Evolutionary conservation across 2,888 invertebrate species (phyloP).

Genomic region (Stenolophus ochropezus): DNA sequence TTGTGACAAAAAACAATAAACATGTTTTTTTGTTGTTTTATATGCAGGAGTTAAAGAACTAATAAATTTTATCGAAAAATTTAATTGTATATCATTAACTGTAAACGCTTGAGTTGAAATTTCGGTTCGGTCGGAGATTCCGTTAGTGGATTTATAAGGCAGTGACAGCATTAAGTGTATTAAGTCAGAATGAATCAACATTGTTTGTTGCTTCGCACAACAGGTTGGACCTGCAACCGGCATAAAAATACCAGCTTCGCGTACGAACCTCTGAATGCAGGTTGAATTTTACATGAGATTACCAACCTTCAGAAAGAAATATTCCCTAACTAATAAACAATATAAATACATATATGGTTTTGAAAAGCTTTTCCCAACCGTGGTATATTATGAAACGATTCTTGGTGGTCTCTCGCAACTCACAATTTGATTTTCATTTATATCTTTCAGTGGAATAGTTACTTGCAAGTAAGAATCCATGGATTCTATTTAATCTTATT

Average conservation of each 20-base stretch:
- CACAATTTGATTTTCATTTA: no score
- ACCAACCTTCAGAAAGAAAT: no score
- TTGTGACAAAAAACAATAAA: no score
- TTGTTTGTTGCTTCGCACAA: background rate
- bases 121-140: background rate
- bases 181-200: background rate
- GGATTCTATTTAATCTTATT: no score
- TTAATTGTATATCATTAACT: background rate
- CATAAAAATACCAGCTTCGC: background rate
- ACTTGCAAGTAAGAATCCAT: no score
- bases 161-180: slow-evolving; percentile 16
- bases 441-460: no score
- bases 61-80: background rate
- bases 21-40: no score
- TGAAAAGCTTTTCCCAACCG: no score
- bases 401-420: no score
- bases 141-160: background rate
- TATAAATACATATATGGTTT: no score
- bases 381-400: no score
- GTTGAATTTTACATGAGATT: background rate
- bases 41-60: background rate
- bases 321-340: no score
- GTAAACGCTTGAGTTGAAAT: background rate
- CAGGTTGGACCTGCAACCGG: slow-evolving; percentile 8
- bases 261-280: background rate